Base-by-base conservation (phyloP, 2,888 invertebrate genomes). In the Netelia melanura region DNA sequence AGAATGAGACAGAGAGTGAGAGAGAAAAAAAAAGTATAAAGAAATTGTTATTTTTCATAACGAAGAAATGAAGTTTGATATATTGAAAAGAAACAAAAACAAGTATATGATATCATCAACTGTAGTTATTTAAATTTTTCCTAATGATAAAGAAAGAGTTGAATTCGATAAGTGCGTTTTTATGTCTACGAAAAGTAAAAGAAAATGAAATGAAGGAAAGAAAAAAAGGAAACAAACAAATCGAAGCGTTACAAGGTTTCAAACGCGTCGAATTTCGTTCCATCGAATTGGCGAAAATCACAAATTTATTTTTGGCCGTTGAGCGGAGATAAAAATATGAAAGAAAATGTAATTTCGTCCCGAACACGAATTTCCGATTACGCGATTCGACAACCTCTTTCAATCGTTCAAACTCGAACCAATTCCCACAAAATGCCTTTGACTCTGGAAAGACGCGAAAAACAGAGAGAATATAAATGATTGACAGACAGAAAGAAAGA, bases 1-100 rank as follows among this genome's bases (percentile, higher is more conserved):
- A 72, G 9, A 3, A 23, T n/a, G 68, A 71, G 43, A 71, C 21
- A 71, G 61, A 70, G 70, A 79, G 54, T 64, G 68, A 76, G 65
- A 76, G 52, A 76, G 54, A 76, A 76, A 65, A 68, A 30, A 65
- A 65, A 90, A 90, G 87, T 92, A 92, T 91, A 92, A 92, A 92
- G 89, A 92, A 93, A 92, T 93, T 93, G 93, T 93, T 93, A 93
- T 93, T 93, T 93, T 93, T 93, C 93, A 92, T 93, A 93, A 93
- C 85, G 90, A 92, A 91, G 88, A 88, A 88, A 84, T 90, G 88
- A 91, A 89, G 87, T 91, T 90, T 91, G 89, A 91, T 91, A 91
- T 91, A 91, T 91, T 89, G 86, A 89, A 89, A 86, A 83, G 81
- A 84, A 84, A 82, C 81, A 74, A 83, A 71, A 81, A 85, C 56